These are phyloP conservation scores for Euphydryas editha DNA, from an alignment of 2,888 invertebrate species.

Conservation along the genomic window DNA sequence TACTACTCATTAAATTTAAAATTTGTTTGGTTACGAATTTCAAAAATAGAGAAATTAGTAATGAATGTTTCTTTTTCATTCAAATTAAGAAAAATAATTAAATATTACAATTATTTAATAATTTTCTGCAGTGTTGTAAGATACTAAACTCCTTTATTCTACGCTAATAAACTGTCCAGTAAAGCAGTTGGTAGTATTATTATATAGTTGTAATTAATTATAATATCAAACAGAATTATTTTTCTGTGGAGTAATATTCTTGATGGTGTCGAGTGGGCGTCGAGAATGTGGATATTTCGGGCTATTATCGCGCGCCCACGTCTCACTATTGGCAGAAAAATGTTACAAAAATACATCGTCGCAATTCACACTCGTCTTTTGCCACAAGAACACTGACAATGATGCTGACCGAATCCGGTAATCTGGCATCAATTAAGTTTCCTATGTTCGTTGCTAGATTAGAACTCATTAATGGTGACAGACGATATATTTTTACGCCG, in stretches of 20 bases:
- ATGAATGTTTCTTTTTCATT: no score
- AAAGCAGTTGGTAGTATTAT: background rate
- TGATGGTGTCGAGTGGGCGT: slow-evolving; percentile 67
- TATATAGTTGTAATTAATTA: slow-evolving; percentile 6
- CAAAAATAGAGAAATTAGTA: no score
- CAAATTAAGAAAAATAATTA: no score
- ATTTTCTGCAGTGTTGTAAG: no score
- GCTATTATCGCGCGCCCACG: slow-evolving; percentile 76
- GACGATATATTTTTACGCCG: slow-evolving; percentile 38
- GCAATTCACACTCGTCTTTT: slow-evolving; percentile 61
- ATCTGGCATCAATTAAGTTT: slow-evolving; percentile 23
- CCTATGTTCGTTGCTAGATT: slow-evolving; percentile 1
- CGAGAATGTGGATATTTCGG: slow-evolving; percentile 74
- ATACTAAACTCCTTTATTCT: background rate
- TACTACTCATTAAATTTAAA: no score
- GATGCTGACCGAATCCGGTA: slow-evolving; percentile 43
- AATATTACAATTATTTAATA: no score
- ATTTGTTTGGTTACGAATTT: no score
- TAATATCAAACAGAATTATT: slow-evolving; percentile 51
- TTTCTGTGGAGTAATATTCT: slow-evolving; percentile 69
- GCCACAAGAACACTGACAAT: slow-evolving; percentile 63
- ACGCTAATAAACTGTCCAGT: background rate
- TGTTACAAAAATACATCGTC: slow-evolving; percentile 72
- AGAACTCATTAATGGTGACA: slow-evolving; percentile 23
- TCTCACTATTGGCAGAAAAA: slow-evolving; percentile 74